These are phyloP conservation scores for Hecatera dysodea DNA, from an alignment of 2,888 invertebrate genomes.

Conservation along the genomic window DNA sequence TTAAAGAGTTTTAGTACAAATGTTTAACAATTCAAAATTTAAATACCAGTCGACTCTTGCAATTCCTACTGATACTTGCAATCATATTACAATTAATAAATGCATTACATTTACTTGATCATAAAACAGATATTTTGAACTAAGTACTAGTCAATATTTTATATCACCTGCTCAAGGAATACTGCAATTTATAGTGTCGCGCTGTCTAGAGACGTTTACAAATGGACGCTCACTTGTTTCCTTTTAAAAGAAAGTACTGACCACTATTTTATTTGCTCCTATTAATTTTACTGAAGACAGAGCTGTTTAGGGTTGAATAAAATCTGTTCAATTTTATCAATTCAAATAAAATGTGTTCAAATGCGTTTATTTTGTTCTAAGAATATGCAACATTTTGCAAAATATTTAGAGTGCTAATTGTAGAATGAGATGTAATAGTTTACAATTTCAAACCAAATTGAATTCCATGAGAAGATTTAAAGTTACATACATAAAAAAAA, in stretches of 20 bases:
- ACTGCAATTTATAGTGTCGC: slow-evolving; percentile 49
- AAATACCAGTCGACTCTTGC: too few species aligned
- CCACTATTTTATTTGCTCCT: too few species aligned
- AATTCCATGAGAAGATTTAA: neutral
- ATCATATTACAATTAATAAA: neutral
- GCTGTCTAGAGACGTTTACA: slow-evolving; percentile 45
- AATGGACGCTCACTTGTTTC: slow-evolving; percentile 56
- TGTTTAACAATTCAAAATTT: too few species aligned
- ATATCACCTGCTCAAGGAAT: slow-evolving; percentile 32
- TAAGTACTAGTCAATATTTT: slow-evolving; percentile 16
- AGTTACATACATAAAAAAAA: neutral
- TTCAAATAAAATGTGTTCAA: slow-evolving; percentile 2
- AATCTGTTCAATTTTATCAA: slow-evolving; percentile 14
- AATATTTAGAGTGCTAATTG: neutral
- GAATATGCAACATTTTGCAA: neutral
- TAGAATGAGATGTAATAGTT: neutral
- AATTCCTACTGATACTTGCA: too few species aligned
- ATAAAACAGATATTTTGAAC: neutral
- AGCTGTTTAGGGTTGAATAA: slow-evolving; percentile 15
- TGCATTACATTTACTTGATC: neutral
- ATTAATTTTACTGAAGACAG: slow-evolving; percentile 21
- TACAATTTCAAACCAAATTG: neutral
- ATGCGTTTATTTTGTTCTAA: neutral
- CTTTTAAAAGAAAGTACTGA: too few species aligned
- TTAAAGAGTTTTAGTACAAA: neutral